Evolutionary conservation across 2,797 vertebrate genomes (phyloP), one percentile per base, ranked within the genome.

Genomic region (Lycodopsis pacificus): DNA sequence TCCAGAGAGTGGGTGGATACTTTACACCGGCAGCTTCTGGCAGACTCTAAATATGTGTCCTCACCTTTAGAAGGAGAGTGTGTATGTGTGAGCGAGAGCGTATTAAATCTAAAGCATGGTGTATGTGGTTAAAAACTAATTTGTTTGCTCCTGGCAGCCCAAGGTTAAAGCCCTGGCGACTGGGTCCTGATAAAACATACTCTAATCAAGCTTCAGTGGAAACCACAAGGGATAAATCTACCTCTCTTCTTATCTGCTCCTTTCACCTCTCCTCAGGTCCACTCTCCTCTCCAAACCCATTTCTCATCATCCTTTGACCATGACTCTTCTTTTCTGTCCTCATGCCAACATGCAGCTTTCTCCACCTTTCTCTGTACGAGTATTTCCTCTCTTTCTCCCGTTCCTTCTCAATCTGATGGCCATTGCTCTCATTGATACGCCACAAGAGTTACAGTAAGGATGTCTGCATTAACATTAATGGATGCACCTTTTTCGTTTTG

Each of bases 391-490:
- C 38, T 59, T 59, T 48, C 36, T 68, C 42, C 64, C 56, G 69
- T 74, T 74, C 65, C 61, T 79, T 76, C 67, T 79, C 82, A 90
- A 90, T 91, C 84, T 85, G 88, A 94, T 94, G 92, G 93, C 92
- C 69, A 56, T 81, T 86, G 86, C 85, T 91, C 90, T 93, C 91
- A 92, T 94, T 95, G 95, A 93, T 87, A 91, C 77, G 30, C 84
- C 74, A 83, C 84, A 78, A 81, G 80, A 92, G 86, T 90, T 83
- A 92, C 85, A 86, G 88, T 86, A 76, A 83, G 86, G 87, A 90
- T 83, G 79, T 83, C 87, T 86, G 84, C 91, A 93, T 95, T 90
- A 94, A 94, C 95, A 95, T 94, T 94, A 94, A 94, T 94, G 80
- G 68, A 88, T 82, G 70, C 84, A 34, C 34, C 20, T 76, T 80